phyloP scores from a whole-genome alignment of 2,888 invertebrate species.

The Cylloceria caligata region DNA sequence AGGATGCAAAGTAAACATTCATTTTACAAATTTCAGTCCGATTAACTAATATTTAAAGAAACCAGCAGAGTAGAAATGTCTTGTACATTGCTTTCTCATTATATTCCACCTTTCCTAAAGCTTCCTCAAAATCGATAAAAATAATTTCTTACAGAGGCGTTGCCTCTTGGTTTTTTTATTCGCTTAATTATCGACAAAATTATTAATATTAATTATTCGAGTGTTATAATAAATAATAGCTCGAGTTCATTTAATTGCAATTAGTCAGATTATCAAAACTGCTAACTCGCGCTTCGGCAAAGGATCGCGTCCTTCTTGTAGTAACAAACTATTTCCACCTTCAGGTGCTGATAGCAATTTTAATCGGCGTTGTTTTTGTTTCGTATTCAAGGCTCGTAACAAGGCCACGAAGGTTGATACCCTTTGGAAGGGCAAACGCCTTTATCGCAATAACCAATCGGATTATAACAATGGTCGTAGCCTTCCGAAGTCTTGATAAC shows the following conservation, averaged over 20 bases:
- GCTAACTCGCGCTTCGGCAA: not conserved
- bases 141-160: no score
- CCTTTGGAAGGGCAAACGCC: slow-evolving; percentile 36
- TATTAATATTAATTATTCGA: no score
- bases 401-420: slow-evolving; percentile 37
- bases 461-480: not conserved
- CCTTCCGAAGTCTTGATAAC: slow-evolving; percentile 15
- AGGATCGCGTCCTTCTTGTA: not conserved
- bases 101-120: no score
- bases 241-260: slow-evolving; percentile 14
- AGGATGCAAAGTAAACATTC: no score
- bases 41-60: no score
- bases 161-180: no score
- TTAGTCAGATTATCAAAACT: slow-evolving; percentile 11
- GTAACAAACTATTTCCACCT: not conserved
- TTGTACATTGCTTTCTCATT: no score
- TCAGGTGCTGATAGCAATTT: not conserved
- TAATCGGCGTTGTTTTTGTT: slow-evolving; percentile 16
- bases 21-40: no score
- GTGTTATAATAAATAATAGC: no score
- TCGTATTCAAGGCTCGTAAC: slow-evolving; percentile 30
- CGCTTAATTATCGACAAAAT: no score
- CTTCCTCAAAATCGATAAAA: no score
- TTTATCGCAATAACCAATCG: slow-evolving; percentile 35
- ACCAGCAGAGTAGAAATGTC: no score